A percentile compares a stretch with the other conserved stretches of the same genome.
Conservation (phyloP, 1,140 invertebrate genomes). For the Nautilus pompilius region DNA sequence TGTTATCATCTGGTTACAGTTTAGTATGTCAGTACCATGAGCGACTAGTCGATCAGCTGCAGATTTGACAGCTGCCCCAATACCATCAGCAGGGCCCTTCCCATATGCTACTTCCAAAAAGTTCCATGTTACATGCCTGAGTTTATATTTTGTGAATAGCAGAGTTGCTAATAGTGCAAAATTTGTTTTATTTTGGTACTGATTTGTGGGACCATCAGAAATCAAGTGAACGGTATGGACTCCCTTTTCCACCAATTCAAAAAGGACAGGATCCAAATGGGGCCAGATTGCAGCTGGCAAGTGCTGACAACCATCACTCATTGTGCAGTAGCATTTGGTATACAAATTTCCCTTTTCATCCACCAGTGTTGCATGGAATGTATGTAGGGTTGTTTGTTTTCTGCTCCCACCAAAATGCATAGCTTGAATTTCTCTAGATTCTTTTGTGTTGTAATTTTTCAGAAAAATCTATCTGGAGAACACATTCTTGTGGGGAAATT, state of each 20-base stretch:
- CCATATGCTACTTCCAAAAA: conserved; percentile 54
- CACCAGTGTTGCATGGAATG: conserved; percentile 11
- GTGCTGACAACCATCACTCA: no score
- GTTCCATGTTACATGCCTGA: conserved; percentile 41
- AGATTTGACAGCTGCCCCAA: conserved; percentile 53
- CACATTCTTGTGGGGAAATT: not conserved
- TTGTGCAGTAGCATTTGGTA: conserved; percentile 4
- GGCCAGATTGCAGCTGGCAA: conserved; percentile 14
- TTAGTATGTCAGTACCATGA: conserved; percentile 13
- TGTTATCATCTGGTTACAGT: no score
- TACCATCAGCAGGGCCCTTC: conserved; percentile 54
- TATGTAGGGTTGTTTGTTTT: conserved; percentile 18
- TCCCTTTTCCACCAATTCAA: not conserved
- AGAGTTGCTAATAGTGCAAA: conserved; percentile 2
- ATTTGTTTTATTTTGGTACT: conserved; percentile 8
- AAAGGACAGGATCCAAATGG: conserved; percentile 7
- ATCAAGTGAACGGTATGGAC: conserved; percentile 7
- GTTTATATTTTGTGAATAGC: conserved; percentile 1
- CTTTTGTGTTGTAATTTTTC: conserved; percentile 21
- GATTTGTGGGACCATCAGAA: conserved; percentile 11
- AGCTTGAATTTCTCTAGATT: conserved; percentile 17
- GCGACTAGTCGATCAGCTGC: conserved; percentile 4
- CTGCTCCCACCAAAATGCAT: conserved; percentile 18
- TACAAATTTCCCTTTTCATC: conserved; percentile 5
- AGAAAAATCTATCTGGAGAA: conserved; percentile 18